Conservation (phyloP, 2,797 vertebrate species). For the Cyclura pinguis region DNA sequence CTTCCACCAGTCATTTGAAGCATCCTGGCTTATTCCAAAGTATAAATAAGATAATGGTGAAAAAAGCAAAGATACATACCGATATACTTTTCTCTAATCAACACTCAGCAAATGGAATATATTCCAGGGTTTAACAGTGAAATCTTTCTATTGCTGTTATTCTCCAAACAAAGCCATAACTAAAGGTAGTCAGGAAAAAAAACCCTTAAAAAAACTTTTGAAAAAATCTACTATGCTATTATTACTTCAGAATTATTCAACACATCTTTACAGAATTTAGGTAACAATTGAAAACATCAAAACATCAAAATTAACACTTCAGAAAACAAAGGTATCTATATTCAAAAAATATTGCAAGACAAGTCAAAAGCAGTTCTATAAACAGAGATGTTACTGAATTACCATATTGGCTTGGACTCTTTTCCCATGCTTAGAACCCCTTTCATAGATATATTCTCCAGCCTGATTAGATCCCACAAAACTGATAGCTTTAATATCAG, state of each 20-base stretch:
- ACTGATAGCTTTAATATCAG: conserved; percentile 96
- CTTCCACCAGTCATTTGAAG: background rate
- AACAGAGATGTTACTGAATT: conserved; percentile 55
- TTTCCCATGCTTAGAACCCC: conserved; percentile 94
- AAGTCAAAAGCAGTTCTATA: background rate
- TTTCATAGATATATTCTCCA: conserved; percentile 96
- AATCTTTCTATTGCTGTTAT: background rate
- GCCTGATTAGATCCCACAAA: conserved; percentile 99
- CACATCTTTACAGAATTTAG: background rate
- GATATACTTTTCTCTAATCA: background rate
- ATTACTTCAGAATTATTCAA: background rate
- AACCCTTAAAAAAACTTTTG: background rate
- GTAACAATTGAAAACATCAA: background rate
- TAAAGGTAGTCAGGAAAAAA: background rate
- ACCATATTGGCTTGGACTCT: conserved; percentile 98
- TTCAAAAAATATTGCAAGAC: conserved; percentile 6
- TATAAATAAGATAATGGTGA: background rate
- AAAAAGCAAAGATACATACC: background rate
- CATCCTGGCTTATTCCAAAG: background rate
- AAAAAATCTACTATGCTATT: background rate
- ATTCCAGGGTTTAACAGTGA: background rate
- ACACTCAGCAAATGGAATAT: background rate
- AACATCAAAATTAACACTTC: background rate
- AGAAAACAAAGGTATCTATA: background rate
- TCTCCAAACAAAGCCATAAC: background rate